phyloP scores from a whole-genome alignment of 2,888 invertebrate species.

The Morinoia aosen region DNA sequence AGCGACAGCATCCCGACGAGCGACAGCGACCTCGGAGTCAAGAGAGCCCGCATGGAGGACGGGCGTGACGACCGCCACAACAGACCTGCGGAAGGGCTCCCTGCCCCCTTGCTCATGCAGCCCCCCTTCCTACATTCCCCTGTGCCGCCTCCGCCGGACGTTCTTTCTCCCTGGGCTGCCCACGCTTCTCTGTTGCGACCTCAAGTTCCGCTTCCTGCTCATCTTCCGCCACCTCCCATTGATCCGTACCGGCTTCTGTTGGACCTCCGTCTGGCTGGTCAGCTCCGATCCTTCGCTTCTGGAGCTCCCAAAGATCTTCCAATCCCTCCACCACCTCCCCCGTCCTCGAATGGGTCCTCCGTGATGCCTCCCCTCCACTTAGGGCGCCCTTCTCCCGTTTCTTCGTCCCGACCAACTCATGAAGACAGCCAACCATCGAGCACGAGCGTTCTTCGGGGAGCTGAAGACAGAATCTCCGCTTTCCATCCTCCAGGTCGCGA shows the following conservation, averaged over 20 bases:
- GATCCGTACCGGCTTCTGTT: constrained; percentile 66
- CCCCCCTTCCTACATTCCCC: constrained; percentile 65
- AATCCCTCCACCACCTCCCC: constrained; percentile 52
- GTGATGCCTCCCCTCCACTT: constrained; percentile 55
- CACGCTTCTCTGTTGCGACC: constrained; percentile 65
- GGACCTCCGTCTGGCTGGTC: constrained; percentile 65
- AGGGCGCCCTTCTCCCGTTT: constrained; percentile 55
- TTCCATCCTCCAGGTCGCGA: constrained; percentile 66
- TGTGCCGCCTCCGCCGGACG: constrained; percentile 65
- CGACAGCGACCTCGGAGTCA: constrained; percentile 60
- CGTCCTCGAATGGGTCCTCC: constrained; percentile 30
- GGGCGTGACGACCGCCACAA: constrained; percentile 50
- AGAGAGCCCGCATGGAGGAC: constrained; percentile 62
- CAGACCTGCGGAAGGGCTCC: constrained; percentile 63
- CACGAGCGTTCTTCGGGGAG: constrained; percentile 58
- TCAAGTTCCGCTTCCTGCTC: constrained; percentile 65
- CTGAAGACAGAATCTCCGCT: constrained; percentile 63
- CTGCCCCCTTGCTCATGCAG: constrained; percentile 66
- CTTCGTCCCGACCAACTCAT: constrained; percentile 56
- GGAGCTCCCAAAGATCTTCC: constrained; percentile 61
- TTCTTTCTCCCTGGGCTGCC: constrained; percentile 64
- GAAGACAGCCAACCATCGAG: constrained; percentile 56
- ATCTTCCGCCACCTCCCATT: constrained; percentile 64
- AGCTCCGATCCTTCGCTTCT: constrained; percentile 64
- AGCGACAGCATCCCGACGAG: constrained; percentile 64